Evolutionary conservation across 2,113 vertebrate genomes (phyloP).

Genomic region (Periophthalmus modestus): DNA sequence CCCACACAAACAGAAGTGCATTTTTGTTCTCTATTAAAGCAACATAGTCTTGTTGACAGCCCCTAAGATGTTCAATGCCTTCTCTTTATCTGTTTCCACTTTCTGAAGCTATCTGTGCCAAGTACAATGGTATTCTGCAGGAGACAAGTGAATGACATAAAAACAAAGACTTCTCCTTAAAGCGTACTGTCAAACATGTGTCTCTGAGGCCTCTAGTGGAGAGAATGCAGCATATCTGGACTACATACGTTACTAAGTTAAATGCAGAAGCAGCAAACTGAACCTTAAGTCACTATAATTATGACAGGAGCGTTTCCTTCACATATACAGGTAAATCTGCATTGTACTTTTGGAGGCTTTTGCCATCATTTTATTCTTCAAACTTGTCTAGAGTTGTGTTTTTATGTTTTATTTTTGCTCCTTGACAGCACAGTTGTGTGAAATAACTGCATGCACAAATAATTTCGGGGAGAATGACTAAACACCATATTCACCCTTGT

Average conservation of each 20-base stretch:
- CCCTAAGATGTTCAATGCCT: neutral
- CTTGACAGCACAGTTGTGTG: neutral
- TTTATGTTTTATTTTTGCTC: no score
- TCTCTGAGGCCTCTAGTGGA: neutral
- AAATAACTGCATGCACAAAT: constrained; percentile 18
- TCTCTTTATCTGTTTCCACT: constrained; percentile 2
- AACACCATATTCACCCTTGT: constrained; percentile 46
- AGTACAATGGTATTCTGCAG: neutral
- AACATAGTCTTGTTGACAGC: neutral
- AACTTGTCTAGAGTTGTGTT: no score
- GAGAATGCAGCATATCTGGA: neutral
- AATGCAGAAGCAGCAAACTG: constrained; percentile 28
- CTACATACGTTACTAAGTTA: neutral
- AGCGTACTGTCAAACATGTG: neutral
- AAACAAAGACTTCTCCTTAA: neutral
- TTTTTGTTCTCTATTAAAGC: neutral
- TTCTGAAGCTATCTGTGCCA: neutral
- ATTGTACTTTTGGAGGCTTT: neutral
- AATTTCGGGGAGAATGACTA: constrained; percentile 33
- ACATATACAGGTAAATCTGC: neutral
- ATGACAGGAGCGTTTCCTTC: neutral
- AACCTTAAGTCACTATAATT: neutral
- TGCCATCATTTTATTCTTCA: no score
- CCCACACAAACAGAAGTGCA: neutral
- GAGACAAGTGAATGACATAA: constrained; percentile 1